These are phyloP conservation scores for Microcaecilia unicolor DNA, from an alignment of 2,797 vertebrate species.

Conservation along the genomic window DNA sequence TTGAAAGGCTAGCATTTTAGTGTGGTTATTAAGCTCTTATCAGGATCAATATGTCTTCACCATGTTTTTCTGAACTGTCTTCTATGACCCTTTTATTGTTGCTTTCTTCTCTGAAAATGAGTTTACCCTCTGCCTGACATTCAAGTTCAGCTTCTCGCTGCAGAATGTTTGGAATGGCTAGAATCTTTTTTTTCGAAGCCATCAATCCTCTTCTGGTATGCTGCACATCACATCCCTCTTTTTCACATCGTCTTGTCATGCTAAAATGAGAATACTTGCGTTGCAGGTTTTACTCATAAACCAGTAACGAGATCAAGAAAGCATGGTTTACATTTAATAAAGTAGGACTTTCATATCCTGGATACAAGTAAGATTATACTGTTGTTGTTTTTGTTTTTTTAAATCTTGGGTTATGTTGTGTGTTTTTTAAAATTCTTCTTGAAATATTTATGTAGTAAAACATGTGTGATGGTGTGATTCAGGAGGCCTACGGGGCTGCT, in stretches of 20 bases:
- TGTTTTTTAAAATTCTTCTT: conserved; percentile 11
- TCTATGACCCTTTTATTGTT: background rate
- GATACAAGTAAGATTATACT: conserved; percentile 16
- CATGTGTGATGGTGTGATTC: background rate
- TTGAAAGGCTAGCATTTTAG: too few relatives aligned
- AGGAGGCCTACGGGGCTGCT: conserved; percentile 9
- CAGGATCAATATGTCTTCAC: too few relatives aligned
- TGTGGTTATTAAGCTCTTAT: too few relatives aligned
- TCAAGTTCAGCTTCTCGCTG: background rate
- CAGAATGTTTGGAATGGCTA: background rate
- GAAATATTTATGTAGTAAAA: conserved; percentile 16
- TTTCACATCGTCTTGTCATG: conserved; percentile 11
- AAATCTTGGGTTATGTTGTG: background rate
- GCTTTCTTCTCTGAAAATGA: background rate
- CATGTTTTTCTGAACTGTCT: too few relatives aligned
- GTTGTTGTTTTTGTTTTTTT: conserved; percentile 31
- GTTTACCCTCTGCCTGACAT: background rate
- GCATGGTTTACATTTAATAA: conserved; percentile 5
- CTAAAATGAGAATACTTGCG: conserved; percentile 12
- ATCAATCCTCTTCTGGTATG: background rate
- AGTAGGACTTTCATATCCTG: conserved; percentile 5
- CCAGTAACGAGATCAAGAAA: conserved; percentile 19
- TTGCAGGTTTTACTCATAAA: conserved; percentile 2
- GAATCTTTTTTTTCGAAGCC: background rate
- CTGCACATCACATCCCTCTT: conserved; percentile 12